Conservation (phyloP, 2,797 vertebrate species). For the Myioborus miniatus region DNA sequence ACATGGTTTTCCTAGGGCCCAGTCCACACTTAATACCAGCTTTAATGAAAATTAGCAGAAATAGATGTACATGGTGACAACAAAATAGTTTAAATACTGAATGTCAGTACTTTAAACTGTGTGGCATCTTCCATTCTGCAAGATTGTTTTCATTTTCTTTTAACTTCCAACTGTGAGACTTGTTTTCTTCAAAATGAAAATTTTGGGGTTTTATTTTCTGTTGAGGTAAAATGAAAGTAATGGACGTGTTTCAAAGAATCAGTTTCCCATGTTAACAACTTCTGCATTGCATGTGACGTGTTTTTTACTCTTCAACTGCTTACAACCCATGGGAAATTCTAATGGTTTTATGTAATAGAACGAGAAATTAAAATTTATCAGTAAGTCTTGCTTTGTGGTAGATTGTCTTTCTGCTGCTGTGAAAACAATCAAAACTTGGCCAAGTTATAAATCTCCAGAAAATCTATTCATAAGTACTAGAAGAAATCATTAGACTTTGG, state of each 20-base stretch:
- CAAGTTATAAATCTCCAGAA: neutral
- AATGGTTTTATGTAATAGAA: neutral
- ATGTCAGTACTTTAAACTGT: neutral
- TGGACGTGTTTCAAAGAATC: neutral
- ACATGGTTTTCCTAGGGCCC: neutral
- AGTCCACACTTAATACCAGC: neutral
- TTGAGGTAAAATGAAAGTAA: neutral
- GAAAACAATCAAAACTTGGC: neutral
- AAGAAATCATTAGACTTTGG: neutral
- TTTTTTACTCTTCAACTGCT: neutral
- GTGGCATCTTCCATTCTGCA: neutral
- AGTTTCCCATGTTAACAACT: neutral
- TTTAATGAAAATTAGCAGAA: slow-evolving; percentile 30
- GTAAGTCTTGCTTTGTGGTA: neutral
- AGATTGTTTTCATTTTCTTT: neutral
- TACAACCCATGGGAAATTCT: neutral
- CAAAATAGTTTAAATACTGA: neutral
- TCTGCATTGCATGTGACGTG: neutral
- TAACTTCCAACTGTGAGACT: neutral
- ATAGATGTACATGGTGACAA: neutral
- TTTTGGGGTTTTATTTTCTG: neutral
- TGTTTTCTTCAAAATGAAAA: neutral
- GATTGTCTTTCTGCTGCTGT: neutral
- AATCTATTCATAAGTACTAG: slow-evolving; percentile 15
- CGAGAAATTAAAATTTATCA: neutral